Conservation (phyloP, 2,888 invertebrate genomes). For the Hemistola chrysoprasaria region DNA sequence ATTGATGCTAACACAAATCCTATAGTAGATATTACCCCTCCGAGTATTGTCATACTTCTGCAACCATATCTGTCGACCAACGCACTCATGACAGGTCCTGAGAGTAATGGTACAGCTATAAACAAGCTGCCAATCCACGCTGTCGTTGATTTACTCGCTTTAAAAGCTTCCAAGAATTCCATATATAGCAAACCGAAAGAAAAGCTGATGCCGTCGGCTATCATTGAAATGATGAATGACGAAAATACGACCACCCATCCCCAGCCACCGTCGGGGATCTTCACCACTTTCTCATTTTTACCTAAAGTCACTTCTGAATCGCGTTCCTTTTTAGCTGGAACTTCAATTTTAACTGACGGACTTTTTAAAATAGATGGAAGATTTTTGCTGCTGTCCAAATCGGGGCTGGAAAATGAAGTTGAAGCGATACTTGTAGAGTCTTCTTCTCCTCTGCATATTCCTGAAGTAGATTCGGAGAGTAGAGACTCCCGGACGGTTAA, state of each 20-base stretch:
- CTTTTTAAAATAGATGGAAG: conserved; percentile 29
- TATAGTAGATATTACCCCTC: conserved; percentile 86
- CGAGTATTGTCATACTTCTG: conserved; percentile 87
- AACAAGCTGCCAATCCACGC: conserved; percentile 96
- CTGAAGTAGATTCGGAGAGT: conserved; percentile 75
- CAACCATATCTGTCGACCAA: conserved; percentile 94
- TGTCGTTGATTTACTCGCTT: conserved; percentile 91
- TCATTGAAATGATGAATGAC: conserved; percentile 92
- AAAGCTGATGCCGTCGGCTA: conserved; percentile 96
- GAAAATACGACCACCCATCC: conserved; percentile 95
- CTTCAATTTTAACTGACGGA: background rate
- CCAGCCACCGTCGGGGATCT: conserved; percentile 92
- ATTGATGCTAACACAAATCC: conserved; percentile 90
- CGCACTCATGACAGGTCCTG: conserved; percentile 92
- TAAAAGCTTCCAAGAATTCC: conserved; percentile 90
- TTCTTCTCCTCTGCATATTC: conserved; percentile 72
- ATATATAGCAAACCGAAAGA: conserved; percentile 95
- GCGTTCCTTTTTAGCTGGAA: conserved; percentile 12
- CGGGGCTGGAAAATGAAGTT: conserved; percentile 65
- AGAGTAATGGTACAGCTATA: conserved; percentile 92
- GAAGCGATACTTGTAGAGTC: conserved; percentile 57
- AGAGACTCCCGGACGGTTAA: conserved; percentile 58
- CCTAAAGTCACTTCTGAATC: conserved; percentile 28
- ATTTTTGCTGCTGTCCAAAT: conserved; percentile 57
- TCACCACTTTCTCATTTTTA: conserved; percentile 58